Conservation (phyloP, 2,888 invertebrate species). For the Diploptera punctata region DNA sequence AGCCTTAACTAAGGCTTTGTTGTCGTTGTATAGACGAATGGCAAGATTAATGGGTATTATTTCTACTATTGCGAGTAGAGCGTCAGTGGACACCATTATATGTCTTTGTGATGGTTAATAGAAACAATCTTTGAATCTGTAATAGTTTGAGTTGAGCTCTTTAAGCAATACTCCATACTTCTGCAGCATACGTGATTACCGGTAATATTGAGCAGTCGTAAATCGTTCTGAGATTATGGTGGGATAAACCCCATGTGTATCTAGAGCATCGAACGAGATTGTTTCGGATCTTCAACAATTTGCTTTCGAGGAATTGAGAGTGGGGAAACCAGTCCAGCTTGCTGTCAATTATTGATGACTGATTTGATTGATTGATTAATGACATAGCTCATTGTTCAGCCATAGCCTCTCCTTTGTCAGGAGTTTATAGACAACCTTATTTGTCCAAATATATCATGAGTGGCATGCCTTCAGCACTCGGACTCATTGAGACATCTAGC, state of each 20-base stretch:
- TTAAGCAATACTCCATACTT: no score
- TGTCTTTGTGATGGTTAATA: background rate
- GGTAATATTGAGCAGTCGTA: background rate
- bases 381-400: no score
- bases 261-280: background rate
- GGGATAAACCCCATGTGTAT: background rate
- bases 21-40: background rate
- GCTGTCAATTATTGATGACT: background rate
- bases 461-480: no score
- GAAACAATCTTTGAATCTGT: background rate
- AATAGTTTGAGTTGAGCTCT: background rate
- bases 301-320: background rate
- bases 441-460: no score
- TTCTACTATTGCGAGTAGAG: background rate
- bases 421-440: no score
- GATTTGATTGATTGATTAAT: no score
- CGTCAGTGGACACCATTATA: background rate
- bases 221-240: background rate
- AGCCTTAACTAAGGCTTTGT: background rate
- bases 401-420: no score
- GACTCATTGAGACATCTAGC: no score
- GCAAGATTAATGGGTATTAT: background rate
- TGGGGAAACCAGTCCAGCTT: slow-evolving; percentile 11
- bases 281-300: background rate
- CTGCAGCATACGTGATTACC: background rate